A percentile compares a stretch with the other conserved stretches of the same genome.
Conservation (phyloP, 2,113 vertebrate genomes). For the Psephotus haematonotus region DNA sequence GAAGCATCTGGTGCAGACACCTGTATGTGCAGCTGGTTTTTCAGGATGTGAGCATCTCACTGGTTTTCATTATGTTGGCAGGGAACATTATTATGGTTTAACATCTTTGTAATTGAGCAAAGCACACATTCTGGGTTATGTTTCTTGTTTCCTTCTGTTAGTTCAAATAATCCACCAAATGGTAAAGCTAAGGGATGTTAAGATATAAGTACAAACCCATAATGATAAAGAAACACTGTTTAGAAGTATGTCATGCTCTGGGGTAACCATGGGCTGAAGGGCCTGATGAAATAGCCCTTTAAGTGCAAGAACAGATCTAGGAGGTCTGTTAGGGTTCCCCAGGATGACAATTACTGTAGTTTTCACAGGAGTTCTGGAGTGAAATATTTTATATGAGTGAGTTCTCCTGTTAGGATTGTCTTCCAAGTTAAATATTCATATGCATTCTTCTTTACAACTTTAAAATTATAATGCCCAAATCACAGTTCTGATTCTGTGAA, state of each 20-base stretch:
- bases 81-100: constrained; percentile 11
- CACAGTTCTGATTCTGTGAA: not conserved
- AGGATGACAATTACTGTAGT: not conserved
- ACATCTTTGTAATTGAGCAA: constrained; percentile 39
- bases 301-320: not conserved
- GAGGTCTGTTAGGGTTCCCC: not conserved
- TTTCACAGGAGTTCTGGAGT: not conserved
- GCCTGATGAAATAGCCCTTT: not conserved
- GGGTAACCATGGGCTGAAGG: not conserved
- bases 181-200: not conserved
- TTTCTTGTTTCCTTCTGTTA: constrained; percentile 1
- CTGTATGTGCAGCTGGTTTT: constrained; percentile 61
- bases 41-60: constrained; percentile 39
- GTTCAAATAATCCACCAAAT: not conserved
- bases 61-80: constrained; percentile 42
- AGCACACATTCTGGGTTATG: not conserved
- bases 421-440: not conserved
- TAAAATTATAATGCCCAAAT: not conserved
- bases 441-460: not conserved
- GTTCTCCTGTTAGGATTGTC: not conserved
- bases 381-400: not conserved
- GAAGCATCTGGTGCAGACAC: constrained; percentile 65
- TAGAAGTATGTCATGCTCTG: not conserved
- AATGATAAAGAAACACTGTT: not conserved
- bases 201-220: not conserved